Evolutionary conservation across 1,140 invertebrate species (phyloP).

Genomic region (Heliothis subflexa): DNA sequence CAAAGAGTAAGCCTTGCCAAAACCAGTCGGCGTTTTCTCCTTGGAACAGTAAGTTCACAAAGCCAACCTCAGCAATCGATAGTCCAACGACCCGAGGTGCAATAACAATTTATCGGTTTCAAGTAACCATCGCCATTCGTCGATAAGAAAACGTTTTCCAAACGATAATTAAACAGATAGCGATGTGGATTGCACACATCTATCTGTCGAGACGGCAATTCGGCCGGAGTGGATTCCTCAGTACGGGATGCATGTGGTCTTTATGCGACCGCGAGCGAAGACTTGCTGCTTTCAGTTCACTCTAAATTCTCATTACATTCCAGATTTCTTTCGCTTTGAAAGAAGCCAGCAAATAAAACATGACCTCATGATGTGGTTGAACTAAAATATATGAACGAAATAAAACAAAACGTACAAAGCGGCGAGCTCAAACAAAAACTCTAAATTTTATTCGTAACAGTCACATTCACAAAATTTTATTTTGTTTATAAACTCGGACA

Average conservation of each 20-base stretch:
- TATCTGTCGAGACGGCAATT: conserved; percentile 39
- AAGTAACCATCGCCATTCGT: conserved; percentile 43
- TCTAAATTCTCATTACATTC: conserved; percentile 16
- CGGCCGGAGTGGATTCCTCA: conserved; percentile 17
- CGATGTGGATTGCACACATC: conserved; percentile 49
- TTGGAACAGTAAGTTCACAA: conserved; percentile 20
- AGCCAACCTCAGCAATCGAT: conserved; percentile 63
- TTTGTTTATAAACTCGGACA: conserved; percentile 7
- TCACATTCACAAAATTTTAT: neutral
- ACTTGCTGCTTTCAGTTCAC: conserved; percentile 24
- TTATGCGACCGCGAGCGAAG: conserved; percentile 12
- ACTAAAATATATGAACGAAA: conserved; percentile 13
- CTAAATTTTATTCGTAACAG: conserved; percentile 2
- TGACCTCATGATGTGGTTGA: conserved; percentile 6
- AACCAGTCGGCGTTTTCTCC: conserved; percentile 13
- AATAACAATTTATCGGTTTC: conserved; percentile 59
- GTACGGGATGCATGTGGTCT: conserved; percentile 23
- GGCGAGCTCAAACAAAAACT: conserved; percentile 18
- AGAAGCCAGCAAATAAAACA: conserved; percentile 9
- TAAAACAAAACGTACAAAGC: conserved; percentile 10
- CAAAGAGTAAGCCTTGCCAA: conserved; percentile 23
- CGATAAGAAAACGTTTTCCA: conserved; percentile 52
- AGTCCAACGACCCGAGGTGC: conserved; percentile 66
- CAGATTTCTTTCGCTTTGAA: conserved; percentile 18
- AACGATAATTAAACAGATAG: conserved; percentile 57